Conservation (phyloP, 2,888 invertebrate genomes). For the Hydroisotoma schaefferi region DNA sequence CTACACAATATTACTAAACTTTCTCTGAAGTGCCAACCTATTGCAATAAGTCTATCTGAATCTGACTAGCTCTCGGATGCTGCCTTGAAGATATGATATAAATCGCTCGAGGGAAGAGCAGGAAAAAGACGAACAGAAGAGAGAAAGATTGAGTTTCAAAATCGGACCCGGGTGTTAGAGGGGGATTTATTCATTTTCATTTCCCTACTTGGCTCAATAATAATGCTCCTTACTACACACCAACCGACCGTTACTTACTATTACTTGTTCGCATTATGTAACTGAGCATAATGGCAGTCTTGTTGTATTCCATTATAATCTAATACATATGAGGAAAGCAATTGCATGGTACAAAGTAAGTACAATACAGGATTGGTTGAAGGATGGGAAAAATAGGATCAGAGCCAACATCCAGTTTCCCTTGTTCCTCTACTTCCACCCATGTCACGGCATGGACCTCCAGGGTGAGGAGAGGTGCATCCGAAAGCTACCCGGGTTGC, state of each 20-base stretch:
- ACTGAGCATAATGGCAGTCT: no score
- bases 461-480: slow-evolving; percentile 2
- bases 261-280: no score
- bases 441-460: background rate
- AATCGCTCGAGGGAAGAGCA: slow-evolving; percentile 16
- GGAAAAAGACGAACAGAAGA: background rate
- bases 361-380: background rate
- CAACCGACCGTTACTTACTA: no score
- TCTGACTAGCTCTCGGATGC: no score
- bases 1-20: no score
- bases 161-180: slow-evolving; percentile 10
- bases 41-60: no score
- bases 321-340: no score
- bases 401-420: background rate
- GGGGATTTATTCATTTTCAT: slow-evolving; percentile 46
- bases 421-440: no score
- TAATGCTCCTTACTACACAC: slow-evolving; percentile 28
- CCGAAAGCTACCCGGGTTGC: slow-evolving; percentile 3
- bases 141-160: slow-evolving; percentile 1
- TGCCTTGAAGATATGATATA: no score
- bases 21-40: no score
- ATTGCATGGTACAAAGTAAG: background rate
- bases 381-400: background rate
- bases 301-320: no score
- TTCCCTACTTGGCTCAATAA: slow-evolving; percentile 33